phyloP scores from a whole-genome alignment of 1,140 invertebrate species.

The Armadillidium nasatum region DNA sequence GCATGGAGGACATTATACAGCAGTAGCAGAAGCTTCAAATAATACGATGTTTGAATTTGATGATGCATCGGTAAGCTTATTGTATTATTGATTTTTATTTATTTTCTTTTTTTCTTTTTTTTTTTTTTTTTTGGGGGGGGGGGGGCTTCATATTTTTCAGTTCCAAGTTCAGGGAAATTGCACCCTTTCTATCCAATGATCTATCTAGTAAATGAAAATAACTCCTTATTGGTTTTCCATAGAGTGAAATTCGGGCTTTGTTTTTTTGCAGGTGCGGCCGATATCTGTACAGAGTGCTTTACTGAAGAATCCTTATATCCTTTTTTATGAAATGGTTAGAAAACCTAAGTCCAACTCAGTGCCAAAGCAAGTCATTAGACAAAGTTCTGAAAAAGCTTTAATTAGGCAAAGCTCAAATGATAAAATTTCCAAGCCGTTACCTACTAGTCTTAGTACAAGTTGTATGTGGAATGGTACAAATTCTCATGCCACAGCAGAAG shows the following conservation, averaged over 20 bases:
- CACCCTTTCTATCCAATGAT: no score
- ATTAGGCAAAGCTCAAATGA: not conserved
- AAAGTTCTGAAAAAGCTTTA: not conserved
- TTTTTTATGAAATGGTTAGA: constrained; percentile 73
- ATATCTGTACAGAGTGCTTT: constrained; percentile 68
- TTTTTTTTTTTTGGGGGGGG: not conserved
- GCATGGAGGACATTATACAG: constrained; percentile 96
- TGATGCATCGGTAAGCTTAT: constrained; percentile 60
- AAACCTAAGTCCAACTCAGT: not conserved
- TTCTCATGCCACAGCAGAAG: not conserved
- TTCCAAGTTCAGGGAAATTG: no score
- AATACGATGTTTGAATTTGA: constrained; percentile 84
- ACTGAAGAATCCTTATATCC: constrained; percentile 79
- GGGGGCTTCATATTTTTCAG: no score
- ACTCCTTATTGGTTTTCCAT: no score
- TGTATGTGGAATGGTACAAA: not conserved
- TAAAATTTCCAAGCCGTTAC: not conserved
- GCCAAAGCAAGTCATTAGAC: not conserved
- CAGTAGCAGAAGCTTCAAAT: constrained; percentile 74
- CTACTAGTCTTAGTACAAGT: not conserved
- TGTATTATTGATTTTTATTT: constrained; percentile 19
- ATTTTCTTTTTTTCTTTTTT: not conserved
- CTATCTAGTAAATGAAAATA: no score
- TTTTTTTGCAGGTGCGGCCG: constrained; percentile 59
- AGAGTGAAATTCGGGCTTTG: no score